phyloP scores from a whole-genome alignment of 2,797 vertebrate species.

The Poeciliopsis turneri region DNA sequence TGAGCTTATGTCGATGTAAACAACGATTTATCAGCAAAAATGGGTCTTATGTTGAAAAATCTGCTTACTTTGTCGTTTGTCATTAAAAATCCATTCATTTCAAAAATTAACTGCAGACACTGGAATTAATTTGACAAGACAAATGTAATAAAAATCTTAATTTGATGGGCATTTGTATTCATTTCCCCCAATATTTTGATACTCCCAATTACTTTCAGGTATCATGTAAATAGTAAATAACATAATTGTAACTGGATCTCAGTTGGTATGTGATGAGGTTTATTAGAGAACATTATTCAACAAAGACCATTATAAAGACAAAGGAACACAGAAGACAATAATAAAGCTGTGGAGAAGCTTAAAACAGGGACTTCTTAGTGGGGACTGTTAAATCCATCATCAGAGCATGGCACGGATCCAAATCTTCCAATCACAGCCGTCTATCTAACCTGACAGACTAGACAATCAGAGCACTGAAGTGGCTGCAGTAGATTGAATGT shows the following conservation, averaged over 20 bases:
- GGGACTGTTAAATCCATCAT: background rate
- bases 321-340: background rate
- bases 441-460: background rate
- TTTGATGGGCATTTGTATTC: background rate
- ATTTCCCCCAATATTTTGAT: background rate
- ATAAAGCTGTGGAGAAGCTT: background rate
- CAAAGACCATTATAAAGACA: background rate
- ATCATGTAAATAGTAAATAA: background rate
- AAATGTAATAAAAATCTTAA: background rate
- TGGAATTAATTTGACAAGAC: no score
- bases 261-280: background rate
- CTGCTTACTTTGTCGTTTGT: no score
- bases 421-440: background rate
- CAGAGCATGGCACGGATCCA: background rate
- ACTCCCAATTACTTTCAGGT: background rate
- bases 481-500: conserved; percentile 13
- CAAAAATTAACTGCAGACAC: no score
- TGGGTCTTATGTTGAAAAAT: no score
- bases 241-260: background rate
- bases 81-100: no score
- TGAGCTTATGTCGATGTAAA: no score
- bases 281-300: background rate
- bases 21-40: no score
- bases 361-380: background rate
- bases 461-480: background rate